Base-by-base conservation (phyloP, 2,797 vertebrate genomes). In the Astyanax mexicanus region DNA sequence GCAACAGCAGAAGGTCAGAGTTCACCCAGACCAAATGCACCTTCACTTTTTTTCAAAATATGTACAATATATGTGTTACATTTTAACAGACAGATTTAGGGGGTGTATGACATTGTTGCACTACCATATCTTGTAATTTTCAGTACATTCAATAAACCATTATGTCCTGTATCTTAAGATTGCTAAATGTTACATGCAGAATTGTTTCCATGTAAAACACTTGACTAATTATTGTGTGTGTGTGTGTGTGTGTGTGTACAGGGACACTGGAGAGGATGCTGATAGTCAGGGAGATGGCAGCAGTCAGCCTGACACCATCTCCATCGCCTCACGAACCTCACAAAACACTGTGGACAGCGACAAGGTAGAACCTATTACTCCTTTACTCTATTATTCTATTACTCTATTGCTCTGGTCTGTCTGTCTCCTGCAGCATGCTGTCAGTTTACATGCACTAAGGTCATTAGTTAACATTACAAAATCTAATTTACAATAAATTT, bases 321-420 rank as follows among this genome's bases (percentile, higher is more conserved):
- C 97, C 83, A 98, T 99, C 42, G 97, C 97, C 17, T 99, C 98
- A 74, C 93, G 98, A 83, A 99, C 96, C 1, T 99, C 98, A 23
- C 98, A 99, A 91, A 98, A 98, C 92, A 99, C 98, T 21, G 91
- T 97, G 77, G 98, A 99, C 91, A 99, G 98, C 57, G 98, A 99
- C 92, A 99, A 98, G 96, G 97, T 99, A 95, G 87, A 93, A 90
- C 37, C 51, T 12, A 8, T n/a, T n/a, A n/a, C n/a, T n/a, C n/a
- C n/a, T n/a, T n/a, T n/a, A n/a, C n/a, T n/a, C n/a, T n/a, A n/a
- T n/a, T n/a, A n/a, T n/a, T n/a, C n/a, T 4, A 42, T 42, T 44
- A 9, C 49, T 35, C n/a, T 51, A n/a, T n/a, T n/a, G 29, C 35
- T 62, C 45, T 45, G 35, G 57, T 52, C 49, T 60, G 6, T 75